Conservation (phyloP, 2,888 invertebrate genomes). For the Cataglyphis albicans region DNA sequence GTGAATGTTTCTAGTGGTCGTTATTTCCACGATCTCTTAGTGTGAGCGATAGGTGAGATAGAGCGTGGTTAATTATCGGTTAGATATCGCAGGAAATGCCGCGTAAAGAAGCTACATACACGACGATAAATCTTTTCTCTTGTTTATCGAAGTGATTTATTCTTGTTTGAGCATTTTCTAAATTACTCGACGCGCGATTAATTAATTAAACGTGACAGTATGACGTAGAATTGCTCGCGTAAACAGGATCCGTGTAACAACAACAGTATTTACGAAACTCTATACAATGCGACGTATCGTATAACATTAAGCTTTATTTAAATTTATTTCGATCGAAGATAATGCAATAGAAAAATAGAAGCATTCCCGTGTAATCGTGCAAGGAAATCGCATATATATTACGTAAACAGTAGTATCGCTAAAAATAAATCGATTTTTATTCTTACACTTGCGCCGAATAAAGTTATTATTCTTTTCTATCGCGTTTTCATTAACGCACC, state of each 20-base stretch:
- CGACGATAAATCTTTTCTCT: not conserved
- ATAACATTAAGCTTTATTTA: not conserved
- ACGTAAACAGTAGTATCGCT: not conserved
- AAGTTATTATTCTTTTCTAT: constrained; percentile 20
- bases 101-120: not conserved
- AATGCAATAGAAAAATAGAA: not conserved
- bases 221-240: not conserved
- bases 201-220: constrained; percentile 14
- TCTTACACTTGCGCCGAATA: constrained; percentile 24
- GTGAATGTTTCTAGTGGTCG: not conserved
- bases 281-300: not conserved
- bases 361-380: not conserved
- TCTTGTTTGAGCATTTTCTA: not conserved
- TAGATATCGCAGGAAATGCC: not conserved
- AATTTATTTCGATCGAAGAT: not conserved
- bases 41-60: not conserved
- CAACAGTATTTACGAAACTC: not conserved
- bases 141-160: not conserved
- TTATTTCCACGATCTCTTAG: constrained; percentile 11
- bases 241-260: not conserved
- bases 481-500: constrained; percentile 13
- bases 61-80: constrained; percentile 14
- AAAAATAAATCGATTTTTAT: constrained; percentile 14
- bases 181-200: constrained; percentile 31
- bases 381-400: not conserved